Conservation (phyloP, 2,797 vertebrate species). For the Champsocephalus gunnari region DNA sequence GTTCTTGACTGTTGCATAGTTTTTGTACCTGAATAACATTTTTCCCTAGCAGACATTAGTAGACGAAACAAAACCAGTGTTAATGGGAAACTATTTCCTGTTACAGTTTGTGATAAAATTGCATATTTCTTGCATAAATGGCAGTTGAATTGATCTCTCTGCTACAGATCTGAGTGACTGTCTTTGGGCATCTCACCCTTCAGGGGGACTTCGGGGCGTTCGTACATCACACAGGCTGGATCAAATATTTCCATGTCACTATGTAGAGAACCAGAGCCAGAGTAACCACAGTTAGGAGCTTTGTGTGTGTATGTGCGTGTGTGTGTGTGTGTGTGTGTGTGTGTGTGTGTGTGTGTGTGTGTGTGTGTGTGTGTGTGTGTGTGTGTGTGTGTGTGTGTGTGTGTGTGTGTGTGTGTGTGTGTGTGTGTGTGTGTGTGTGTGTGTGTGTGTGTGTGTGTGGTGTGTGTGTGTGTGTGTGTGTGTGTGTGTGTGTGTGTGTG, state of each 20-base stretch:
- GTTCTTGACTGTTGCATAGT: no score
- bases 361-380: conserved; percentile 65
- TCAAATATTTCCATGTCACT: conserved; percentile 65
- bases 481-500: conserved; percentile 52
- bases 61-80: neutral
- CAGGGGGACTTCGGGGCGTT: conserved; percentile 41
- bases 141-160: neutral
- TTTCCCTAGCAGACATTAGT: neutral
- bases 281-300: conserved; percentile 77
- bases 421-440: conserved; percentile 64
- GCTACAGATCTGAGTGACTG: conserved; percentile 2
- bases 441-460: conserved; percentile 45
- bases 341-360: conserved; percentile 61
- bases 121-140: neutral
- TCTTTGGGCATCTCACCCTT: conserved; percentile 25
- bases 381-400: conserved; percentile 69
- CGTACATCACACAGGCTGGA: conserved; percentile 45
- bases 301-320: conserved; percentile 66
- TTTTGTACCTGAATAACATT: no score
- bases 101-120: neutral
- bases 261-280: conserved; percentile 71
- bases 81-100: neutral
- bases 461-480: conserved; percentile 66
- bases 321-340: conserved; percentile 51
- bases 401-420: conserved; percentile 44